Base-by-base conservation (phyloP, 2,888 invertebrate genomes). In the Operophtera brumata region DNA sequence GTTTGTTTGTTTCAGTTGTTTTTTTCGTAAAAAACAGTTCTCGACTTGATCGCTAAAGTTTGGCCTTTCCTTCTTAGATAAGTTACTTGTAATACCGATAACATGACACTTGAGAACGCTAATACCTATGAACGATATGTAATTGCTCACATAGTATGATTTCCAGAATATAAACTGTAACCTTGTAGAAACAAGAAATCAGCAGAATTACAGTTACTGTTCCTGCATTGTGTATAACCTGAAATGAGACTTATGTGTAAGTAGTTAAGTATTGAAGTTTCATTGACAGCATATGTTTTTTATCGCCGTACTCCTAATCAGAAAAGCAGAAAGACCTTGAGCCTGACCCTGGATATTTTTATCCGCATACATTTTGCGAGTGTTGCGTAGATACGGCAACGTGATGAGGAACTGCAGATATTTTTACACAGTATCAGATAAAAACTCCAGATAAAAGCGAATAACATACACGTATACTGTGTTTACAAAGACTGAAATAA, bases 311-410 rank as follows among this genome's bases (percentile, higher is more conserved):
- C 73, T 75, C 73, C 79, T 87, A 89, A 89, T 89, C 89, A 85
- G 86, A 86, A 87, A 87, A 86, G 82, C 82, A 71, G 74, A 65
- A 64, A 82, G 80, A 82, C 89, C 89, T 90, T 89, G 88, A 85
- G 83, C 82, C 79, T 86, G 89, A 86, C 89, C 89, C 82, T 89
- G 89, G 80, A 75, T 84, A 88, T 86, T 87, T 88, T 89, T 85
- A 85, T 87, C 85, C 85, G 84, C 84, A 81, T 83, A 71, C 66
- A 85, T 85, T 89, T 88, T 73, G 88, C 88, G 80, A 88, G 69
- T 74, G 71, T 71, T 77, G 75, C 77, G 75, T 77, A 80, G 78
- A 80, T 78, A 75, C 68, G 67, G 65, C 73, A 72, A 75, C 73
- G 75, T 73, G 78, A 79, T 71, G 76, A 73, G 71, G 73, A 76